These are phyloP conservation scores for Setophaga kirtlandii DNA, from an alignment of 2,113 vertebrate species.

Conservation along the genomic window DNA sequence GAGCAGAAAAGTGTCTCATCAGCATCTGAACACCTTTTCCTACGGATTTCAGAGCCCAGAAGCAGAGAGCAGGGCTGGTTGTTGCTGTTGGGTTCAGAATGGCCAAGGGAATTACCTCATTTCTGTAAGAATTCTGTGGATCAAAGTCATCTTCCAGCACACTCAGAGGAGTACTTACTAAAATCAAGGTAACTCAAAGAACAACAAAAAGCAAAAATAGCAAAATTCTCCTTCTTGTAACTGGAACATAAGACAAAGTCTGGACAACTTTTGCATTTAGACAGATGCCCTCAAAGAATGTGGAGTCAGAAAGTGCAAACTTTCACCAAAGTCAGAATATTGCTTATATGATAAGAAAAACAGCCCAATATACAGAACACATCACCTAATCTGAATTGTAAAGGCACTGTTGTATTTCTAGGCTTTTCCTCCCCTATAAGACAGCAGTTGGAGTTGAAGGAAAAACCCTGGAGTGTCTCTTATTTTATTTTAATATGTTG, in stretches of 20 bases:
- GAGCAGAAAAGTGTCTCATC: not conserved
- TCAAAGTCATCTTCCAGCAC: not conserved
- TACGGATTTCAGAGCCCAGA: not conserved
- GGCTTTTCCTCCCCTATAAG: not conserved
- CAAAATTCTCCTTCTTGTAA: not conserved
- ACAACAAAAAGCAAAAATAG: not conserved
- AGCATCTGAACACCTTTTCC: not conserved
- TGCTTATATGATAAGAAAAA: not conserved
- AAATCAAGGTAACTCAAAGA: not conserved
- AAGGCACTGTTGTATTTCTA: not conserved
- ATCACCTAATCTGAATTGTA: not conserved
- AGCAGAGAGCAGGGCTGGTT: not conserved
- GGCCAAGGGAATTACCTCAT: not conserved
- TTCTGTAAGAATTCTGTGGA: not conserved
- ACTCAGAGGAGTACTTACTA: not conserved
- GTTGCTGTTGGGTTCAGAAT: not conserved
- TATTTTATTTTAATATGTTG: not conserved
- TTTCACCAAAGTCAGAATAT: not conserved
- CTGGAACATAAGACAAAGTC: not conserved
- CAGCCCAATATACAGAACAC: not conserved
- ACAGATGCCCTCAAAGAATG: not conserved
- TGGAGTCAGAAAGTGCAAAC: not conserved
- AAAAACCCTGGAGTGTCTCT: not conserved
- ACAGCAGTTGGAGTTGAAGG: not conserved
- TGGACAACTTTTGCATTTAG: not conserved